Percentiles rank a stretch among this genome's conserved stretches.
phyloP scores from a whole-genome alignment of 2,888 invertebrate genomes.

The Cotesia congregata region DNA sequence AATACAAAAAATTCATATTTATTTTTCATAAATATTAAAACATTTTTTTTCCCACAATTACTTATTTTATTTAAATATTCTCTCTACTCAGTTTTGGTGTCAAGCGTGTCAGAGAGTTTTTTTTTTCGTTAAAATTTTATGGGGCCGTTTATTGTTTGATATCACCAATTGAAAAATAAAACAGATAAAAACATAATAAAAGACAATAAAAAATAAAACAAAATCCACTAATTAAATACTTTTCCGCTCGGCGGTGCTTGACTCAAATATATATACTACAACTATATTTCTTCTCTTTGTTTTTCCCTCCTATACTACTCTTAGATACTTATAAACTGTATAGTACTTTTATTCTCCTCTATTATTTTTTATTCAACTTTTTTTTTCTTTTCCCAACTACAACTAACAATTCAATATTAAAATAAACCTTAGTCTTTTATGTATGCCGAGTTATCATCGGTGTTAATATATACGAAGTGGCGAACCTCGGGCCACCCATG shows the following conservation, averaged over 20 bases:
- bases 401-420: constrained; percentile 14
- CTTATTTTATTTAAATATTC: not conserved
- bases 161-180: constrained; percentile 1
- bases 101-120: not conserved
- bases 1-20: not conserved
- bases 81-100: not conserved
- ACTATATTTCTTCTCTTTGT: not conserved
- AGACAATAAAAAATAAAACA: not conserved
- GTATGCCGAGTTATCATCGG: constrained; percentile 57
- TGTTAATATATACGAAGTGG: constrained; percentile 60
- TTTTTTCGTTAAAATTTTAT: not conserved
- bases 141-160: not conserved
- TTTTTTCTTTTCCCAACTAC: constrained; percentile 23
- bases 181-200: not conserved
- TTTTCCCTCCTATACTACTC: not conserved
- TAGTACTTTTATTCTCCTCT: not conserved
- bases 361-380: not conserved
- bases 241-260: constrained; percentile 6
- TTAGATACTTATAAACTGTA: too few species aligned
- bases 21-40: constrained; percentile 3
- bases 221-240: constrained; percentile 24
- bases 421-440: constrained; percentile 28
- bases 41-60: not conserved
- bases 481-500: constrained; percentile 60
- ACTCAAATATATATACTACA: too few species aligned